phyloP scores from a whole-genome alignment of 2,113 vertebrate species.

The Halichoerus grypus region DNA sequence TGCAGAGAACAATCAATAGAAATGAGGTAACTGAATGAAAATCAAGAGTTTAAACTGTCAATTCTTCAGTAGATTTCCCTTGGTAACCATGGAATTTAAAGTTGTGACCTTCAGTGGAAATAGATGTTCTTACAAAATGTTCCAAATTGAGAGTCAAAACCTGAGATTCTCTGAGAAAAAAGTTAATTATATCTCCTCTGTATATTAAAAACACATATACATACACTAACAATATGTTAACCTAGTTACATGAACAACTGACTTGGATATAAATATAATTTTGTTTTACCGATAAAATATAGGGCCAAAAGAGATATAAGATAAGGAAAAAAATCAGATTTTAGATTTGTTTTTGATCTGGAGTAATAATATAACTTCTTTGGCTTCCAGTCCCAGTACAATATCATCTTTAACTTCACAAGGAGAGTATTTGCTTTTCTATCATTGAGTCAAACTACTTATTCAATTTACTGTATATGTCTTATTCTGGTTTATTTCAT shows the following conservation, averaged over 20 bases:
- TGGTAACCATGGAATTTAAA: slow-evolving; percentile 27
- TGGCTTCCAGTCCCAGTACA: neutral
- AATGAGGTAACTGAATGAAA: slow-evolving; percentile 33
- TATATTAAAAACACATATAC: neutral
- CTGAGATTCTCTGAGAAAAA: neutral
- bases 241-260: neutral
- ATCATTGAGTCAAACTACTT: neutral
- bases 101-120: slow-evolving; percentile 47
- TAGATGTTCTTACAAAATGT: neutral
- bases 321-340: neutral
- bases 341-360: neutral
- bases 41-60: neutral
- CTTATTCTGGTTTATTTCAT: neutral
- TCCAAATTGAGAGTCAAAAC: slow-evolving; percentile 60
- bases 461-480: neutral
- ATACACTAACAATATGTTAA: neutral
- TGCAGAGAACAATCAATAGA: slow-evolving; percentile 47
- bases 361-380: neutral
- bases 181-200: neutral
- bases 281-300: slow-evolving; percentile 54
- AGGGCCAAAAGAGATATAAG: neutral
- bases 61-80: neutral
- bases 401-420: slow-evolving; percentile 26
- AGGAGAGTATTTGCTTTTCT: neutral
- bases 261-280: slow-evolving; percentile 17